These are phyloP conservation scores for Gonioctena quinquepunctata DNA, from an alignment of 1,140 invertebrate species.

Conservation along the genomic window DNA sequence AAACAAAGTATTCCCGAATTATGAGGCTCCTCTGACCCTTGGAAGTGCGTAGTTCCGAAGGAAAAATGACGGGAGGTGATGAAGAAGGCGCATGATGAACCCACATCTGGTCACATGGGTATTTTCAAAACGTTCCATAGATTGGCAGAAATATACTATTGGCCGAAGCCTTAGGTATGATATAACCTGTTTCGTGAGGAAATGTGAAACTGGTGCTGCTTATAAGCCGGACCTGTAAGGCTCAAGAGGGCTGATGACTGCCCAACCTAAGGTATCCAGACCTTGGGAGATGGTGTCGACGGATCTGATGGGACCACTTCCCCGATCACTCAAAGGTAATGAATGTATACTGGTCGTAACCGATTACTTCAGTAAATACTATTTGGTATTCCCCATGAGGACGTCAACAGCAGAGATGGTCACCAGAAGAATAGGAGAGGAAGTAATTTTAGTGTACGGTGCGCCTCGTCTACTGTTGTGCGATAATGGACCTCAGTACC, in stretches of 20 bases:
- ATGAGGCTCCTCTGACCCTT: neutral
- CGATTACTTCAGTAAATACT: constrained; percentile 1
- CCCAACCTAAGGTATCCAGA: constrained; percentile 14
- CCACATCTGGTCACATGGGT: constrained; percentile 31
- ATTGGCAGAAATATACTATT: constrained; percentile 1
- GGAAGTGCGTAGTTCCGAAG: constrained; percentile 41
- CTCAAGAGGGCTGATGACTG: constrained; percentile 33
- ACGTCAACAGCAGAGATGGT: constrained; percentile 9
- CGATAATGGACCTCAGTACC: no score
- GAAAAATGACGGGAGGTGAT: constrained; percentile 26
- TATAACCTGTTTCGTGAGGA: neutral
- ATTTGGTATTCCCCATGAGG: neutral
- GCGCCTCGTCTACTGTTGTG: no score
- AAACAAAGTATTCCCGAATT: neutral
- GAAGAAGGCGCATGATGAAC: constrained; percentile 24
- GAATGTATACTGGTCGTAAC: constrained; percentile 12
- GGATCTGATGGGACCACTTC: constrained; percentile 45
- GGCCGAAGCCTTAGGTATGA: constrained; percentile 8
- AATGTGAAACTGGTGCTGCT: neutral
- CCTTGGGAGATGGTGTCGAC: constrained; percentile 41
- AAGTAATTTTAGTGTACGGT: no score
- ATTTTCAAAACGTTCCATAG: constrained; percentile 33
- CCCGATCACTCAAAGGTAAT: constrained; percentile 7
- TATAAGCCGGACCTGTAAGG: neutral
- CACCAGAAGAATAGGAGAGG: no score